A percentile compares a stretch with the other conserved stretches of the same genome.
Evolutionary conservation across 2,888 invertebrate genomes (phyloP).

Genomic region (Archips xylosteana): DNA sequence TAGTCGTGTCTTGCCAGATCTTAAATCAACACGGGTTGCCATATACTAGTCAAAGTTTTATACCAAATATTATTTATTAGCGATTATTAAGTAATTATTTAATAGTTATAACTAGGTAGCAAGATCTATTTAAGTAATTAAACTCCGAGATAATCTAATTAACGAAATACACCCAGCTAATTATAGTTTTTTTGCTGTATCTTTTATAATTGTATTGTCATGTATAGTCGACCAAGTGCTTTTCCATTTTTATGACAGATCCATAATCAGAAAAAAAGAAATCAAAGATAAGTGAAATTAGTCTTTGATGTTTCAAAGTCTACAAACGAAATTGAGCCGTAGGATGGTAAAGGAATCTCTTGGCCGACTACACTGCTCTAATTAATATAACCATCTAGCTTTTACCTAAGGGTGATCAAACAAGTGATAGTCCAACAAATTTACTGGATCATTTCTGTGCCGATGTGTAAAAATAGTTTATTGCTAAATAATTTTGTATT

Average conservation of each 20-base stretch:
- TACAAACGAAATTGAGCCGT: too few relatives aligned
- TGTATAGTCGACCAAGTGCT: too few relatives aligned
- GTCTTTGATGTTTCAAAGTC: too few relatives aligned
- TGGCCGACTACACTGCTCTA: not conserved
- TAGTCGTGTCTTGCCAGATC: conserved; percentile 23
- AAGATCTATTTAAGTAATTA: not conserved
- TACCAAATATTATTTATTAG: conserved; percentile 61
- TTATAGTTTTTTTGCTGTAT: not conserved
- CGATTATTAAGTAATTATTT: conserved; percentile 11
- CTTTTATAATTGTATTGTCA: not conserved
- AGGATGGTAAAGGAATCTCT: too few relatives aligned
- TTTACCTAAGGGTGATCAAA: not conserved
- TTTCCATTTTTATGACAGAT: too few relatives aligned
- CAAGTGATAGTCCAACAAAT: too few relatives aligned
- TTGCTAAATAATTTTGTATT: too few relatives aligned
- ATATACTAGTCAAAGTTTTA: conserved; percentile 67
- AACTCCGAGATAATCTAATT: not conserved
- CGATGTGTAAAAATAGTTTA: too few relatives aligned
- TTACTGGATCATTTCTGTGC: too few relatives aligned
- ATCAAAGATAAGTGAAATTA: too few relatives aligned
- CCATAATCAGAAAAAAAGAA: too few relatives aligned
- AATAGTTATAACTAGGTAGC: conserved; percentile 10
- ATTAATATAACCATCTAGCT: not conserved
- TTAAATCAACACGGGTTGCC: conserved; percentile 32
- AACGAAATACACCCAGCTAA: not conserved